A percentile compares a stretch with the other conserved stretches of the same genome.
These are phyloP conservation scores for Drosophila mojavensis DNA, from an alignment of 1,140 invertebrate genomes.

Conservation along the genomic window DNA sequence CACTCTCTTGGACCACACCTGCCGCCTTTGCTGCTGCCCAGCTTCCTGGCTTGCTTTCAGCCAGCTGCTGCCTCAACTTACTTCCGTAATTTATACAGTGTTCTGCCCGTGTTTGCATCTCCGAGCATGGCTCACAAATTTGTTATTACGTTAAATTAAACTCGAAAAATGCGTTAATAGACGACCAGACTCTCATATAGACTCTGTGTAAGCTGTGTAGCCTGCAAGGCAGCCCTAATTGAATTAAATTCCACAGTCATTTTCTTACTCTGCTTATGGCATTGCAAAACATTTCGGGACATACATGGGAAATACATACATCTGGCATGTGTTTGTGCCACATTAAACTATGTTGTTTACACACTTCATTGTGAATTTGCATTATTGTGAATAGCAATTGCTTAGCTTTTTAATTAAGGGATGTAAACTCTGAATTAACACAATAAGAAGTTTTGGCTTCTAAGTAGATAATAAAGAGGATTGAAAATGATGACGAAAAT, in stretches of 20 bases:
- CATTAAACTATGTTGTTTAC: conserved; percentile 23
- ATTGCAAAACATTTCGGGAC: conserved; percentile 48
- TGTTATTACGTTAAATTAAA: conserved; percentile 78
- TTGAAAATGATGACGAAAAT: no score
- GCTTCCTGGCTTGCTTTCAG: conserved; percentile 11
- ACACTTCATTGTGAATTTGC: conserved; percentile 50
- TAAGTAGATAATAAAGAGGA: no score
- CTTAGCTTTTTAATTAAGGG: not conserved
- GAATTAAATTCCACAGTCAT: conserved; percentile 79
- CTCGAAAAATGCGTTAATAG: conserved; percentile 80
- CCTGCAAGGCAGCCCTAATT: conserved; percentile 49
- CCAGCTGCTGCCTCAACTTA: conserved; percentile 56
- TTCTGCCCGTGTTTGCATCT: conserved; percentile 29
- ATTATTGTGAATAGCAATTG: conserved; percentile 30
- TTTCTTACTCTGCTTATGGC: conserved; percentile 57
- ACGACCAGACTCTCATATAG: conserved; percentile 30
- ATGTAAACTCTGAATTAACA: no score
- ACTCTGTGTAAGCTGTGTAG: conserved; percentile 8
- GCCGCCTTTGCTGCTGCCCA: conserved; percentile 29
- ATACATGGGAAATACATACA: conserved; percentile 52
- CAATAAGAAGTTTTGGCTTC: no score
- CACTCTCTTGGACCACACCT: conserved; percentile 67
- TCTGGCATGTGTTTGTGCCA: conserved; percentile 12
- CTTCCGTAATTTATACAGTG: conserved; percentile 71
- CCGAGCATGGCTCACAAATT: conserved; percentile 47